Evolutionary conservation across 2,797 vertebrate genomes (phyloP).

Genomic region (Pantherophis alleghaniensis): DNA sequence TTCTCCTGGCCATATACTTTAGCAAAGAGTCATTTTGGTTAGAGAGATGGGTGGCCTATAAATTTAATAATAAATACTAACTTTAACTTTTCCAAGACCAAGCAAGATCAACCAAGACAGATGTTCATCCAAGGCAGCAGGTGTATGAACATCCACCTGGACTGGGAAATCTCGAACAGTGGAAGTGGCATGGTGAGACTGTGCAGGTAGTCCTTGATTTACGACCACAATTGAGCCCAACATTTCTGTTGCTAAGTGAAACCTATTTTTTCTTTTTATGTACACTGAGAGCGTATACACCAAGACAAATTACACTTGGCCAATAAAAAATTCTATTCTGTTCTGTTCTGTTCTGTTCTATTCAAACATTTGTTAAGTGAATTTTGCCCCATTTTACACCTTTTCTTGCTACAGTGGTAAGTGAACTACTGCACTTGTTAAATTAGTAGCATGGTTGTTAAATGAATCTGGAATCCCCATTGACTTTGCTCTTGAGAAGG

Average conservation of each 20-base stretch:
- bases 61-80: not conserved
- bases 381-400: not conserved
- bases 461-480: no score
- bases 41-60: not conserved
- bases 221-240: not conserved
- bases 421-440: no score
- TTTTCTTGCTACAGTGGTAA: not conserved
- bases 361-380: not conserved
- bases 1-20: not conserved
- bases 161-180: not conserved
- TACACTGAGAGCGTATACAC: no score
- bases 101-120: not conserved
- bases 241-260: not conserved
- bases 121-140: not conserved
- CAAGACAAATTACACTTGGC: no score
- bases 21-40: not conserved
- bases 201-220: not conserved
- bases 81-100: not conserved
- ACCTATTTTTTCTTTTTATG: no score
- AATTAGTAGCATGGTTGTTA: no score
- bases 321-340: no score
- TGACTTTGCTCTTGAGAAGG: no score
- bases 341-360: no score
- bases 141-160: not conserved
- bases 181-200: not conserved